phyloP scores from a whole-genome alignment of 2,888 invertebrate genomes.

The Sphaerophoria taeniata region DNA sequence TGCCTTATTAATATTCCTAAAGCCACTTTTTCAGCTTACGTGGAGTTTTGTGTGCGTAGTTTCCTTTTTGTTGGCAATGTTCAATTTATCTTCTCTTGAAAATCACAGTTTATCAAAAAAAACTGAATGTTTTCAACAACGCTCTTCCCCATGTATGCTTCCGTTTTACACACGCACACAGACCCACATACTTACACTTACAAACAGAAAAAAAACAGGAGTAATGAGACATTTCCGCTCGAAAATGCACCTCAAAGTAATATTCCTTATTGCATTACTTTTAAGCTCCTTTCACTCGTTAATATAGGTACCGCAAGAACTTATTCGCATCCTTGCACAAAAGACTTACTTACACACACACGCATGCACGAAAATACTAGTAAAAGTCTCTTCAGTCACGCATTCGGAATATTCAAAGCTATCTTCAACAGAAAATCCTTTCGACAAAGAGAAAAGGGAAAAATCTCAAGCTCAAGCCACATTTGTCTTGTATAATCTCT shows the following conservation, averaged over 20 bases:
- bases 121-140: no score
- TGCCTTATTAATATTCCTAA: no score
- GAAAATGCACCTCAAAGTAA: constrained; percentile 54
- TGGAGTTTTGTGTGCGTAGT: no score
- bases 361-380: not conserved
- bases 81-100: no score
- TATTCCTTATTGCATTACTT: constrained; percentile 48
- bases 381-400: constrained; percentile 25
- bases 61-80: no score
- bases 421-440: constrained; percentile 47
- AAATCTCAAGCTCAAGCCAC: constrained; percentile 38
- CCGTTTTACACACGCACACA: no score
- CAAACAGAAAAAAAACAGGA: not conserved
- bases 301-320: constrained; percentile 41
- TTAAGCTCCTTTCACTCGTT: constrained; percentile 50
- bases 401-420: constrained; percentile 43
- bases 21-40: no score
- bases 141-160: no score
- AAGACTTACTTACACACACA: not conserved
- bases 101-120: no score
- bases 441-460: constrained; percentile 13
- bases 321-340: constrained; percentile 42
- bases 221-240: constrained; percentile 61
- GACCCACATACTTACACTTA: no score
- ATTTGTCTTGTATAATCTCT: constrained; percentile 13